Conservation (phyloP, 1,140 invertebrate species). For the Vanessa atalanta region DNA sequence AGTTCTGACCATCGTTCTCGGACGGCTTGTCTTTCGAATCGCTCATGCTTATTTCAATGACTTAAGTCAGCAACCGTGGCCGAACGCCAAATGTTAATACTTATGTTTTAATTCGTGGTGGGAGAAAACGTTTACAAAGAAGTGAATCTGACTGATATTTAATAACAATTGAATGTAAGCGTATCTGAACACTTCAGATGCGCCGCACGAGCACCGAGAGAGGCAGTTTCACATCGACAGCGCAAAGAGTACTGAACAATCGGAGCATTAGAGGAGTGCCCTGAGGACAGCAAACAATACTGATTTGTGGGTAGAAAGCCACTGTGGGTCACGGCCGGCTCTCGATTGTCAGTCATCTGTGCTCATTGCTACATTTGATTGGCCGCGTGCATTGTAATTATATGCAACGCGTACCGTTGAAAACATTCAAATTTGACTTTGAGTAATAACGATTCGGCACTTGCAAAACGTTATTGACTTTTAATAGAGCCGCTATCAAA, state of each 20-base stretch:
- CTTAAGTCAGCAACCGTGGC: background rate
- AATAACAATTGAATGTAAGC: too few relatives aligned
- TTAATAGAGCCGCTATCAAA: slow-evolving; percentile 9
- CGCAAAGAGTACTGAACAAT: slow-evolving; percentile 20
- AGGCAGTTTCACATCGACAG: slow-evolving; percentile 3
- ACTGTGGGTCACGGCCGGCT: slow-evolving; percentile 33
- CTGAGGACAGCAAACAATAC: slow-evolving; percentile 21
- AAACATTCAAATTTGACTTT: slow-evolving; percentile 13
- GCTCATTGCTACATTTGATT: slow-evolving; percentile 31
- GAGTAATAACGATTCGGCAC: slow-evolving; percentile 1
- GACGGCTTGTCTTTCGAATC: background rate
- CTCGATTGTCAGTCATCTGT: slow-evolving; percentile 34
- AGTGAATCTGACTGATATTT: too few relatives aligned
- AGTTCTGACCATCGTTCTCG: slow-evolving; percentile 11
- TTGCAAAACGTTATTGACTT: slow-evolving; percentile 26
- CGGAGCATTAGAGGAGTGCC: slow-evolving; percentile 4
- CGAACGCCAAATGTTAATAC: too few relatives aligned
- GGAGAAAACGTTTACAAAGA: too few relatives aligned
- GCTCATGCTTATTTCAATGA: background rate
- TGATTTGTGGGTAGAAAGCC: slow-evolving; percentile 29
- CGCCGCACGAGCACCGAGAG: background rate
- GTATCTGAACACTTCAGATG: background rate
- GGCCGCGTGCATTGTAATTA: slow-evolving; percentile 16
- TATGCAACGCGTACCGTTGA: slow-evolving; percentile 19
- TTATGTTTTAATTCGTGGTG: too few relatives aligned